Evolutionary conservation across 1,140 invertebrate genomes (phyloP), one percentile per base, ranked within the genome.

Genomic region (Bactericera cockerelli): DNA sequence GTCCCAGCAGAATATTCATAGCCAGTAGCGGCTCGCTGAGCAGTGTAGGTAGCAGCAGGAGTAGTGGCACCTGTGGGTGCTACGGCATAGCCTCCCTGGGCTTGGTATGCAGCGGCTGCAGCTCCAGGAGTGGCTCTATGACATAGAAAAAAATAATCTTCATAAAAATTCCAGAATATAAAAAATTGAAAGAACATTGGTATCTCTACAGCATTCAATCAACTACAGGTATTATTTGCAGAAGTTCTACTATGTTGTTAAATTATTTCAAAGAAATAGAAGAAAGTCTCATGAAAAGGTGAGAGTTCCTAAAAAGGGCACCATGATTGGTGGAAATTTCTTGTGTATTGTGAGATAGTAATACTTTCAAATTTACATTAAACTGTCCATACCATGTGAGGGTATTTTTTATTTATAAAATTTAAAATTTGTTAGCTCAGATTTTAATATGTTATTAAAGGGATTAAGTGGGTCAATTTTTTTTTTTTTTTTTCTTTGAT

Each of bases 1-100:
- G 73, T 72, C 0, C 78, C 81, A 21, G 83, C 82, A 21, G 80
- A 79, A 56, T 81, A 82, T 65, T 87, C 86, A 75, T 87, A 86
- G 26, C 81, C 83, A 31, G 84, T 81, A 39, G 81, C 80, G 25
- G 81, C 80, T 61, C 84, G 77, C 69, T 87, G 84, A 14, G 85
- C 83, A 38, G 79, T 79, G 70, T 88, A 87, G 26, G 82, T 85
- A 31, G 84, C 84, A 28, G 84, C 81, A 21, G 83, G 82, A 24
- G 83, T 82, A 16, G 63, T 61, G 11, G 83, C 82, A 22, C 83
- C 82, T 4, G 64, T 62, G 3, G 81, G 81, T 58, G 86, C 83
- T 72, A 88, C 85, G 63, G 86, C 85, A 76, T 89, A 89, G 60
- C 85, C 86, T 54, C 84, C 80, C 70, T 89, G 83, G 39, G 83